Evolutionary conservation across 2,797 vertebrate genomes (phyloP), one percentile per base, ranked within the genome.

Genomic region (Serranus cabrilla): DNA sequence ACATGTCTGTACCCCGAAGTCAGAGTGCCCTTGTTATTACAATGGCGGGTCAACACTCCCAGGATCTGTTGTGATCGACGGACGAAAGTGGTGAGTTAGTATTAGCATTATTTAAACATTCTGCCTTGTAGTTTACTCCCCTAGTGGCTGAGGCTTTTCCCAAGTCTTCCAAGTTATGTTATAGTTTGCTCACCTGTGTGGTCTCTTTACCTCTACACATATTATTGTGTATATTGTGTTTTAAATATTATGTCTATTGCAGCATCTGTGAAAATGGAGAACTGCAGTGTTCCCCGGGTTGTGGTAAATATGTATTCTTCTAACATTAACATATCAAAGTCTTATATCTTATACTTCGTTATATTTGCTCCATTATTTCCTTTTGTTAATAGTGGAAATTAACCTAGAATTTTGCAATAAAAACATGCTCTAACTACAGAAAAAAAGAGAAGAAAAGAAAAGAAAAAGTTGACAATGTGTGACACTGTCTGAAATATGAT

Each of bases 241-340:
- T 4, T 27, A 43, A 51, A 40, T 40, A n/a, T n/a, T 59, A 31
- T 88, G 42, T 82, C 4, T 84, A 34, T 88, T 88, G 7, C 81
- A 95, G 95, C 74, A 2, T 78, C 39, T 95, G 95, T 89, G 81
- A 86, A 78, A 78, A 94, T 76, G 95, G 94, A 84, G 13, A 83
- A 17, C 85, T 94, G n/a, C 13, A 11, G 40, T 95, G 95, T 78
- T 78, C 86, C 43, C 20, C 70, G 4, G 69, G 76, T 11, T 94
- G 94, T 80, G 94, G 94, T 94, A 90, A 93, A 57, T 56, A 71
- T 10, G 11, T 23, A 18, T 37, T 49, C 1, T 31, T 39, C 27
- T 1, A 7, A 60, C 4, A 62, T 18, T 14, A 11, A 17, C 39
- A 58, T 8, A 27, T 43, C 4, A 31, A 6, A 17, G 25, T 43